Percentiles rank a stretch among this genome's conserved stretches.
Evolutionary conservation across 1,140 invertebrate species (phyloP).

Genomic region (Calosoma granatense): DNA sequence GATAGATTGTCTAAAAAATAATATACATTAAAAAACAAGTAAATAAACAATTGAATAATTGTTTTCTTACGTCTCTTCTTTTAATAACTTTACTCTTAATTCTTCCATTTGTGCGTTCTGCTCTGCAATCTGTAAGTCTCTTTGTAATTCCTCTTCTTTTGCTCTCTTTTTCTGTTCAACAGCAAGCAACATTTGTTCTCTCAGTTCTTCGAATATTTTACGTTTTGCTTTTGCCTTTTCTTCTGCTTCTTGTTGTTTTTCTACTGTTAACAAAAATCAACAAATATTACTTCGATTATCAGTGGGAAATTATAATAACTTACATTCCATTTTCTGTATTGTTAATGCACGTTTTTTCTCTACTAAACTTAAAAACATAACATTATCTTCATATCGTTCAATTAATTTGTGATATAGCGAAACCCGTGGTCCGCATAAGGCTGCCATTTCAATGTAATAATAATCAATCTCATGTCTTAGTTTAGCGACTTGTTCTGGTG

Average conservation of each 20-base stretch:
- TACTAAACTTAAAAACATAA: constrained; percentile 21
- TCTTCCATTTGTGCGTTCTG: constrained; percentile 22
- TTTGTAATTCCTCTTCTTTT: constrained; percentile 20
- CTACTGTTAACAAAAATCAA: constrained; percentile 19
- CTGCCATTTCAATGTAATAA: constrained; percentile 26
- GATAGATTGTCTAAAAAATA: neutral
- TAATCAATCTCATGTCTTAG: constrained; percentile 22
- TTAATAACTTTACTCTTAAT: constrained; percentile 22
- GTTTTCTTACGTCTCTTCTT: constrained; percentile 29
- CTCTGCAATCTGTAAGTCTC: constrained; percentile 22
- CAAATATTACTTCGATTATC: neutral
- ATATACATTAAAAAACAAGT: neutral
- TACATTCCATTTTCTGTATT: constrained; percentile 28
- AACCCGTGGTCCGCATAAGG: constrained; percentile 25
- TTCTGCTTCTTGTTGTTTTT: constrained; percentile 20
- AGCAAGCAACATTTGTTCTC: constrained; percentile 26
- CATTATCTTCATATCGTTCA: constrained; percentile 16
- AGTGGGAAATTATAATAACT: constrained; percentile 12
- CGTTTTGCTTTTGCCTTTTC: constrained; percentile 23
- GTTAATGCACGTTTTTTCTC: constrained; percentile 24
- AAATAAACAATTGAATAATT: neutral
- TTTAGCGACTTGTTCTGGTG: constrained; percentile 20
- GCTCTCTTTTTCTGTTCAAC: constrained; percentile 23
- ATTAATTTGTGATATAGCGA: constrained; percentile 18
- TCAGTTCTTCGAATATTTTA: constrained; percentile 21